Percentiles rank a stretch among this genome's conserved stretches.
Evolutionary conservation across 2,113 vertebrate genomes (phyloP).

Genomic region (Menura novaehollandiae): DNA sequence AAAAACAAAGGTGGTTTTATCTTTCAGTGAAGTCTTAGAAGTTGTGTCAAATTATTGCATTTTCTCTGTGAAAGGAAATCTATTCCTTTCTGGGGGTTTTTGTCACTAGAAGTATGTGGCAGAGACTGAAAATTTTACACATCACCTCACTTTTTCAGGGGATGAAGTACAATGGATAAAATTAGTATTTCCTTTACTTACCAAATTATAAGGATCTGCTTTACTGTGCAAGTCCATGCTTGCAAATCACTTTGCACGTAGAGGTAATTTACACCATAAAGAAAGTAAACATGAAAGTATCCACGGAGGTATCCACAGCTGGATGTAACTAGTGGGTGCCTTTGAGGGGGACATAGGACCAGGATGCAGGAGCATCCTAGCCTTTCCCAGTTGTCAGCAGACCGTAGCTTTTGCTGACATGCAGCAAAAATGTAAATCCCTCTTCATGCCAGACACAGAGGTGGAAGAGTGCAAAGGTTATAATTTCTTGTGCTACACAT

Average conservation of each 20-base stretch:
- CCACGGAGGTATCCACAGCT: background rate
- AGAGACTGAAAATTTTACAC: background rate
- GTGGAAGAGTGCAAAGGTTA: background rate
- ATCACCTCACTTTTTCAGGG: background rate
- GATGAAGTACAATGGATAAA: background rate
- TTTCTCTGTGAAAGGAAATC: background rate
- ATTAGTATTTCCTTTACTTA: background rate
- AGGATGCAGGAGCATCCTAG: background rate
- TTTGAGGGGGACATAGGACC: background rate
- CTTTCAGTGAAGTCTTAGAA: background rate
- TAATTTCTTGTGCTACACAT: background rate
- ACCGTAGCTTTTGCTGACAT: background rate
- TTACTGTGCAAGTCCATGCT: background rate
- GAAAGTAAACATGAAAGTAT: background rate
- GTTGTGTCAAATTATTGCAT: background rate
- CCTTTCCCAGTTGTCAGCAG: background rate
- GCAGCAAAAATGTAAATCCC: constrained; percentile 4
- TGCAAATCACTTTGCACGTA: background rate
- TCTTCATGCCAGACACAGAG: background rate
- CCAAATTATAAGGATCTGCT: background rate
- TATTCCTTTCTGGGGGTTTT: background rate
- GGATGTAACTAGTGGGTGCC: background rate
- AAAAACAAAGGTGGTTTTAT: background rate
- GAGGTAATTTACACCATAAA: background rate
- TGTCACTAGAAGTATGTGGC: background rate